Conservation (phyloP, 2,888 invertebrate species). For the Cerastis rubricosa region DNA sequence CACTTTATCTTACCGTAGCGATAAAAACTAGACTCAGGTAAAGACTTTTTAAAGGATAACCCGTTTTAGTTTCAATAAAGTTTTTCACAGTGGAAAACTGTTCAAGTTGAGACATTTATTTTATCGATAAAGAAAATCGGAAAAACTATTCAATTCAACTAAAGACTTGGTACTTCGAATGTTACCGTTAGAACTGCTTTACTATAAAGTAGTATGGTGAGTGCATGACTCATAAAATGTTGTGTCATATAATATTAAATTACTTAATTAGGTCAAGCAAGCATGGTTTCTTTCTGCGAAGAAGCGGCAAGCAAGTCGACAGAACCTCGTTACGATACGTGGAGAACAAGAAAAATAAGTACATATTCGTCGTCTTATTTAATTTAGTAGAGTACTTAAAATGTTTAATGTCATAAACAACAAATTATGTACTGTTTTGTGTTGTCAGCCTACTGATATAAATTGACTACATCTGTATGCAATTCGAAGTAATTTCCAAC, state of each 20-base stretch:
- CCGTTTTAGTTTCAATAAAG: not conserved
- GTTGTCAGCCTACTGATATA: not conserved
- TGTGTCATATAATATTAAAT: constrained; percentile 66
- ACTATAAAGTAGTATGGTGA: constrained; percentile 19
- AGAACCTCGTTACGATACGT: not conserved
- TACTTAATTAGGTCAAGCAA: constrained; percentile 60
- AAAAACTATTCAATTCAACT: not conserved
- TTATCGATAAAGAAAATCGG: constrained; percentile 4
- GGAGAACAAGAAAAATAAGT: not conserved
- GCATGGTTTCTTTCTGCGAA: constrained; percentile 66
- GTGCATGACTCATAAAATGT: constrained; percentile 64
- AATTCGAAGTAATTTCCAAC: constrained; percentile 10
- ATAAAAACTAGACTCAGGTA: constrained; percentile 4
- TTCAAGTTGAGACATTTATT: constrained; percentile 10
- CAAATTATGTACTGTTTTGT: not conserved
- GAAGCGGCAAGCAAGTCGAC: constrained; percentile 41
- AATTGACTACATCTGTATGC: not conserved
- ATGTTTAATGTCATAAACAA: not conserved
- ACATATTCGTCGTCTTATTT: not conserved
- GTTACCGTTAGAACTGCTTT: not conserved
- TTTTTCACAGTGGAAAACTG: constrained; percentile 3
- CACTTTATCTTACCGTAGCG: constrained; percentile 7
- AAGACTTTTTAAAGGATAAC: not conserved
- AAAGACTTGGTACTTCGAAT: constrained; percentile 1
- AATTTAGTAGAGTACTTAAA: not conserved